Base-by-base conservation (phyloP, 2,113 vertebrate species). In the Rana temporaria region DNA sequence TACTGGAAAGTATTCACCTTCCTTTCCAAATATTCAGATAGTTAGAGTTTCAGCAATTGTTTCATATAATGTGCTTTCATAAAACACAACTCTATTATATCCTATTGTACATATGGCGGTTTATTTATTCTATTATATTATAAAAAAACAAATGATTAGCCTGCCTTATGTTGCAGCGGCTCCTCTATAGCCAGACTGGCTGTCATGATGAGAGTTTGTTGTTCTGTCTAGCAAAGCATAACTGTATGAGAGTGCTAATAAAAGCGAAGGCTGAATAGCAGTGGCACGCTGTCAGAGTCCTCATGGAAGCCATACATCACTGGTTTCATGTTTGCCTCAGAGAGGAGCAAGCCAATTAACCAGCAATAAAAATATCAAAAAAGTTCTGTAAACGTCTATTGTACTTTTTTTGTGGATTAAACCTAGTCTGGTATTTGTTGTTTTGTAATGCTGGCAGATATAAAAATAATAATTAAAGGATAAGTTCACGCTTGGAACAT, bases 261-360 rank as follows among this genome's bases (percentile, higher is more conserved):
- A 57, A 74, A 59, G 55, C 32, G 26, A 34, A 19, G 26, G 26
- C 55, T 56, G 22, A 30, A 57, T 30, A 30, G 52, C 18, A 24
- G 55, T 18, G 30, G 2, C 18, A 32, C 14, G 55, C 11, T 56
- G 52, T 72, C 53, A 72, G 70, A 24, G 18, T 57, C 15, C 26
- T 38, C 56, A 1, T 11, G 14, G 20, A 19, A 16, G 32, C 9
- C 32, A 62, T 34, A 34, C 73, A 59, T 34, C 71, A 60, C 8
- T 12, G 59, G 4, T 38, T 76, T 20, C 56, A 76, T 42, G 11
- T 19, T 42, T 16, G 18, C 11, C 38, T 62, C 20, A n/a, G 62
- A 76, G 30, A 62, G 42, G 42, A 57, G 24, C 30, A n/a, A 22
- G 16, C 73, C 57, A 76, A 76, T 76, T 76, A 76, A 76, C 57